phyloP scores from a whole-genome alignment of 2,797 vertebrate genomes.

The Coracias cyanogaster region DNA sequence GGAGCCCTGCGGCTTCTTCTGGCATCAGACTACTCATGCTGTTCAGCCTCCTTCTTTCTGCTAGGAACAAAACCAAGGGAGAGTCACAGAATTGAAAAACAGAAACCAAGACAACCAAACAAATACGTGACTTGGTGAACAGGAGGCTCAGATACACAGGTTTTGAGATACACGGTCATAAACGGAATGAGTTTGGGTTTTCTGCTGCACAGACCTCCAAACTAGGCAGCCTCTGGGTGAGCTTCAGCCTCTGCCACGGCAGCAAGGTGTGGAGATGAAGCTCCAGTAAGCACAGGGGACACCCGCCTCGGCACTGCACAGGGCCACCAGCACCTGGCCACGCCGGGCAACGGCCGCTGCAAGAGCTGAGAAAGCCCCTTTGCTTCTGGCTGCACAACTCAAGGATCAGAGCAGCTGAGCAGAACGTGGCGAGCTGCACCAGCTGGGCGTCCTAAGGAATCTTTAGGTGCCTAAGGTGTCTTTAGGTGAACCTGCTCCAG shows the following conservation, averaged over 20 bases:
- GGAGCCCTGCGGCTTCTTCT: not conserved
- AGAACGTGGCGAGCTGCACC: rapidly evolving
- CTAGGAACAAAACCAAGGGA: not conserved
- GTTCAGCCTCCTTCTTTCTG: not conserved
- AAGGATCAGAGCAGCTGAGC: not conserved
- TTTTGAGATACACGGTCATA: not conserved
- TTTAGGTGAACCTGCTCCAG: too few species aligned
- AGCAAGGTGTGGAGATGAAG: not conserved
- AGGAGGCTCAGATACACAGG: not conserved
- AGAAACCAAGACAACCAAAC: not conserved
- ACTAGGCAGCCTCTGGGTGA: not conserved
- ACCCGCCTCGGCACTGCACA: not conserved
- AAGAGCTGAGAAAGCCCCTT: not conserved
- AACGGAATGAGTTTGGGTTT: not conserved
- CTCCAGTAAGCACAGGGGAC: not conserved
- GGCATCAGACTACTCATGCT: not conserved
- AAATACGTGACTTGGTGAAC: too few species aligned
- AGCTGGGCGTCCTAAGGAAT: not conserved
- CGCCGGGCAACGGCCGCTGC: not conserved
- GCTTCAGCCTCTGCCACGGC: not conserved
- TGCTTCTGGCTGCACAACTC: not conserved
- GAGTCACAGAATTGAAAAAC: not conserved
- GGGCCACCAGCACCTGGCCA: not conserved
- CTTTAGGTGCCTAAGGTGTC: too few species aligned
- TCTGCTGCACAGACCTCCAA: not conserved